Evolutionary conservation across 2,888 invertebrate species (phyloP), one percentile per base, ranked within the genome.

Genomic region (Tachina fera): DNA sequence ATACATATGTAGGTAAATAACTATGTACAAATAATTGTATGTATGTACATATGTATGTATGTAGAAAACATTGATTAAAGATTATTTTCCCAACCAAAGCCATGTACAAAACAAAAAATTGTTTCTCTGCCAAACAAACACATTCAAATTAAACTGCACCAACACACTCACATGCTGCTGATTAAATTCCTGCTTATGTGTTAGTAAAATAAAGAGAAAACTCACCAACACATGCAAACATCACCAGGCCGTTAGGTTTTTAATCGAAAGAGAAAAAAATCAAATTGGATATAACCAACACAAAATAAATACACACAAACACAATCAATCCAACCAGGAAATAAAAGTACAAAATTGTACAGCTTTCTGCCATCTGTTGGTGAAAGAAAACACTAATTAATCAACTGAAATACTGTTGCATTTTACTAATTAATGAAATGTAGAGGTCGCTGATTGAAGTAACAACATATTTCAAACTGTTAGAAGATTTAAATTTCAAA

Each of bases 181-280:
- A 6, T 31, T 31, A 16, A 19, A 41, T 53, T 16, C 31, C 56
- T 75, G 49, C 31, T 31, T 13, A 5, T 79, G 79, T 61, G 47
- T 72, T 80, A n/a, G 72, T 61, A 10, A 8, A 0, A 9, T 1
- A 68, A 83, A 86, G 86, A 86, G 83, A 83, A 83, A 77, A 14
- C 14, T 4, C 13, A 76, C 78, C 10, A 65, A 71, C 75, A 60
- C 75, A 71, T 41, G 6, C 13, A 58, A 39, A 47, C 9, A n/a
- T 39, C 1, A 31, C 8, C 0, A 22, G 10, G 14, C 43, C 5
- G 10, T 14, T 63, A 47, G 9, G 8, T 31, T 16, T 31, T 16
- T 0, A 11, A 3, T 10, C 19, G 41, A 70, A 83, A 86, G 86
- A 86, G 86, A 86, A 78, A 82, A n/a, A 58, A 39, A 41, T 63